Base-by-base conservation (phyloP, 2,888 invertebrate genomes). In the Epinotia bilunana region DNA sequence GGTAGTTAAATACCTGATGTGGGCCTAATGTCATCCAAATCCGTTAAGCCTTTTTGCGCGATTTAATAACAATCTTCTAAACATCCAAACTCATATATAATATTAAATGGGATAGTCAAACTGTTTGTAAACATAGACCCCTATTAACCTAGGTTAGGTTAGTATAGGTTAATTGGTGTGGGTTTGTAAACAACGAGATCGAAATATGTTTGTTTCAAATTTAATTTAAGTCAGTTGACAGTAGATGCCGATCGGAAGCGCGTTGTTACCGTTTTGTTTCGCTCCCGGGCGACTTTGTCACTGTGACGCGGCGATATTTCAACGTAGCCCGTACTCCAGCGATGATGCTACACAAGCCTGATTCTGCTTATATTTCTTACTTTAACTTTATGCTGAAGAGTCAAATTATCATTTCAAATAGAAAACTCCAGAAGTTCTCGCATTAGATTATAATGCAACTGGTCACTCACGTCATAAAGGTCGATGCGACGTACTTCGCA, bases 281-380 rank as follows among this genome's bases (percentile, higher is more conserved):
- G 61, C 58, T 46, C 12, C 65, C 71, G 75, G 39, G 62, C 16
- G 46, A 75, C 67, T 75, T 67, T 67, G 72, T 75, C 75, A 75
- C 65, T 67, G 18, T 72, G 75, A 75, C 75, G 75, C 46, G 71
- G 75, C 71, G 61, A 75, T 75, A 75, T 75, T 67, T 72, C 75
- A 74, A 67, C 67, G 55, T 20, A 61, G 62, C 53, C 46, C 46
- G 28, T 65, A 49, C 70, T 74, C 43, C 64, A 60, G 60, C 57
- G 75, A 67, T 75, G 75, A 72, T 75, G 72, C 71, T 71, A 23
- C 39, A 67, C 61, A 61, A 62, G 61, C 61, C 55, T 57, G 61
- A 60, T 70, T 53, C 33, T 43, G 61, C 11, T 75, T 61, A 75
- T 33, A 67, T 75, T 61, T 61, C 39, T 49, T 16, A 49, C 13